Evolutionary conservation across 2,888 invertebrate genomes (phyloP).

Genomic region (Epinotia nisella): DNA sequence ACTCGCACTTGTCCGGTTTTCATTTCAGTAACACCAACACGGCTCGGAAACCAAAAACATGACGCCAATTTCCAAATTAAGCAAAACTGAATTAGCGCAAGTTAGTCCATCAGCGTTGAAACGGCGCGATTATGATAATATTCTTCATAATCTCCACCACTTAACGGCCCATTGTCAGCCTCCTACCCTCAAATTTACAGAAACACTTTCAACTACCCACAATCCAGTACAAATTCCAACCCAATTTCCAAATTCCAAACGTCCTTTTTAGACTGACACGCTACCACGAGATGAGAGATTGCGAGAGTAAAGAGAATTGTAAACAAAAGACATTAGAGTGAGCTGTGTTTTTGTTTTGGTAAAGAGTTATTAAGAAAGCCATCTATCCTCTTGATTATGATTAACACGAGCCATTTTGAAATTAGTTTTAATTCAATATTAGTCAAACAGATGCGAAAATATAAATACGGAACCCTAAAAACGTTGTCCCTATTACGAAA

Average conservation of each 20-base stretch:
- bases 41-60: neutral
- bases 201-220: neutral
- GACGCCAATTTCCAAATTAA: conserved; percentile 12
- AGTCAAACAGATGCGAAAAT: no score
- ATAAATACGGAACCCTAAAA: no score
- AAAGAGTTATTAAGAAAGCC: conserved; percentile 39
- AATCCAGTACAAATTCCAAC: neutral
- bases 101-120: conserved; percentile 22
- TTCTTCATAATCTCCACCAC: conserved; percentile 51
- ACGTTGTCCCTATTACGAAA: no score
- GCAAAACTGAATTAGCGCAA: conserved; percentile 29
- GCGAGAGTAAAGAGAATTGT: conserved; percentile 48
- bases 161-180: conserved; percentile 51
- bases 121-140: conserved; percentile 42
- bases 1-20: no score
- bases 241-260: neutral
- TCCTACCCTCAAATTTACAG: neutral
- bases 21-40: no score
- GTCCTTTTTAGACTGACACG: neutral
- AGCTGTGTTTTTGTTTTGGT: conserved; percentile 36
- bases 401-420: conserved; percentile 1
- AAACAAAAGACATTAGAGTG: conserved; percentile 57
- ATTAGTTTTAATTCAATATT: neutral
- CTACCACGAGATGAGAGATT: neutral
- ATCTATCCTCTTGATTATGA: neutral